phyloP scores from a whole-genome alignment of 37 sponge, comb jelly and placozoan genomes.

The Sycon ciliatum region DNA sequence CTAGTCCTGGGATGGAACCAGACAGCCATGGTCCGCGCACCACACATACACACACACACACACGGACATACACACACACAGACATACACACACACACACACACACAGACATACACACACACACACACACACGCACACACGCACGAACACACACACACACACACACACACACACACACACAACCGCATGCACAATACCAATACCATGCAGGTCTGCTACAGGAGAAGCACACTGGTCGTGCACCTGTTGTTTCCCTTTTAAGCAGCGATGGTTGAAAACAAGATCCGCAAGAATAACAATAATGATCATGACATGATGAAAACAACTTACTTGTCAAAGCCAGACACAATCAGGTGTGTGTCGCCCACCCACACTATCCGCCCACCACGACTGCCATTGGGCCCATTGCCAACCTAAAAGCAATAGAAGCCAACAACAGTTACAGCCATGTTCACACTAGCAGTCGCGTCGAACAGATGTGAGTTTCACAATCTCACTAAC shows the following conservation, averaged over 20 bases:
- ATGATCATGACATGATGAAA: too few relatives aligned
- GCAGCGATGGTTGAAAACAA: too few relatives aligned
- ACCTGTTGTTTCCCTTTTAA: too few relatives aligned
- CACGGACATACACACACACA: not conserved
- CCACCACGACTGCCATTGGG: slow-evolving; percentile 64
- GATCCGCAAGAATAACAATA: too few relatives aligned
- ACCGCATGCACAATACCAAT: not conserved
- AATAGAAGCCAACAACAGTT: not conserved
- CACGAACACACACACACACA: not conserved
- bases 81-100: not conserved
- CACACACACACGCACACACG: not conserved
- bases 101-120: not conserved
- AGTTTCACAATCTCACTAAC: too few relatives aligned
- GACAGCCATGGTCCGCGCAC: not conserved
- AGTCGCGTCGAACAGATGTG: too few relatives aligned
- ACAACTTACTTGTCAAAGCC: slow-evolving; percentile 71
- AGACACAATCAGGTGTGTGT: slow-evolving; percentile 43
- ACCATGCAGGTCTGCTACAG: not conserved
- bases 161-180: not conserved
- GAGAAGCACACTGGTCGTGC: too few relatives aligned
- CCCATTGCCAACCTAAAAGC: slow-evolving; percentile 31
- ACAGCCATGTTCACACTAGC: not conserved
- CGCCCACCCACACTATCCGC: slow-evolving; percentile 56
- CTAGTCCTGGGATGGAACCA: too few relatives aligned
- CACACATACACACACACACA: not conserved